Base-by-base conservation (phyloP, 2,113 vertebrate genomes). In the Redunca redunca region DNA sequence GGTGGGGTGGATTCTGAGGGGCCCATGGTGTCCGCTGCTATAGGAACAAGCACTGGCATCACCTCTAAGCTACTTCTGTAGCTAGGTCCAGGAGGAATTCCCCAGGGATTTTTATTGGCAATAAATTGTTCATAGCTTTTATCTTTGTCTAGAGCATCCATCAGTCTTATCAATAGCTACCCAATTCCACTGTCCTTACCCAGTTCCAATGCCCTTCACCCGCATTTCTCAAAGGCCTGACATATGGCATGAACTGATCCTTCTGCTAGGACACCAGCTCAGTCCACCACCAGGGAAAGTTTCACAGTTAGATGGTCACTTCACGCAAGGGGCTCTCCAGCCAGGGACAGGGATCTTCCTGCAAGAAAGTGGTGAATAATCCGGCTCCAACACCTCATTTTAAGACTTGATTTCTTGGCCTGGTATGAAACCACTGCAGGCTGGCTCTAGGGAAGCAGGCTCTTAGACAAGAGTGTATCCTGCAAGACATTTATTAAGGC, bases 221-320 rank as follows among this genome's bases (percentile, higher is more conserved):
- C 19, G 6, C 30, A 6, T 16, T 89, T 83, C 23, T 48, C 50
- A 89, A 94, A 82, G 74, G 48, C 21, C 48, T 53, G 48, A 67
- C 5, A 67, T 0, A 16, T 0, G 53, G n/a, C 33, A n/a, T 13
- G 2, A 48, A 81, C 50, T 5, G 36, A 12, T 67, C 48, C 7
- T 50, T 21, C 48, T 67, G 64, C 26, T 30, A 23, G 40, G 26
- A 46, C 17, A 46, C 36, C 11, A 36, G 16, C 50, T 62, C 50
- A 50, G 26, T 50, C n/a, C 36, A 67, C 16, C 36, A 36, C 30
- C 21, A 46, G 21, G 13, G 36, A 19, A 33, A n/a, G 21, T 82
- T 48, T 36, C 60, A 64, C 74, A 28, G 46, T 7, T 7, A 62
- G 77, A 82, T 4, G 5, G 58, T 57, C 23, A n/a, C 50, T 67